Percentiles rank a stretch among this genome's conserved stretches.
Evolutionary conservation across 2,113 vertebrate genomes (phyloP).

Genomic region (Pseudorasbora parva): DNA sequence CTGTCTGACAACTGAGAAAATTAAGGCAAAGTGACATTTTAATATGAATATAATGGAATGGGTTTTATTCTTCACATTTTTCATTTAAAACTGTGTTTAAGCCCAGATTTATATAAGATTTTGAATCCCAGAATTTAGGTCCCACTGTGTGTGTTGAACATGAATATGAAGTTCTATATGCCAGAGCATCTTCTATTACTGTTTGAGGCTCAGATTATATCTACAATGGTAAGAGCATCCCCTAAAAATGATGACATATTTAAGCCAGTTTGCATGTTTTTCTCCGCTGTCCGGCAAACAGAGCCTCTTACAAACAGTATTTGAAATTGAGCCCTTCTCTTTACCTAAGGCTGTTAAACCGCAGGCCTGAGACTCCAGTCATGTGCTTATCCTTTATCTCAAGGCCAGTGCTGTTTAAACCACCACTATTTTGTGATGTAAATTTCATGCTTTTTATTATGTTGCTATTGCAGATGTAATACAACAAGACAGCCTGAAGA

Average conservation of each 20-base stretch:
- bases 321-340: conserved; percentile 27
- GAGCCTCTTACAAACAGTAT: conserved; percentile 5
- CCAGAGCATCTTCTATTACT: not conserved
- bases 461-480: not conserved
- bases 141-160: not conserved
- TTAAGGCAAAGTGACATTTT: not conserved
- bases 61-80: no score
- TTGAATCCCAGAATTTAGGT: not conserved
- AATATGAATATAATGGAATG: no score
- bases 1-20: not conserved
- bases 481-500: conserved; percentile 12
- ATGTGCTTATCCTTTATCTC: not conserved
- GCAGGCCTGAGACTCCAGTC: not conserved
- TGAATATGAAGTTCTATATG: not conserved
- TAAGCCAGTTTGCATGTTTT: not conserved
- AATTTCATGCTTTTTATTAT: conserved; percentile 10
- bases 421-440: conserved; percentile 14
- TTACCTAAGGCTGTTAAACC: conserved; percentile 29
- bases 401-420: not conserved
- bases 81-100: not conserved
- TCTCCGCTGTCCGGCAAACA: not conserved
- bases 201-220: not conserved
- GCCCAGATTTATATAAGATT: not conserved
- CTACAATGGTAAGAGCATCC: not conserved
- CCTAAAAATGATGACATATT: not conserved